phyloP scores from a whole-genome alignment of 2,888 invertebrate species.

The Chloroclystis v-ata region DNA sequence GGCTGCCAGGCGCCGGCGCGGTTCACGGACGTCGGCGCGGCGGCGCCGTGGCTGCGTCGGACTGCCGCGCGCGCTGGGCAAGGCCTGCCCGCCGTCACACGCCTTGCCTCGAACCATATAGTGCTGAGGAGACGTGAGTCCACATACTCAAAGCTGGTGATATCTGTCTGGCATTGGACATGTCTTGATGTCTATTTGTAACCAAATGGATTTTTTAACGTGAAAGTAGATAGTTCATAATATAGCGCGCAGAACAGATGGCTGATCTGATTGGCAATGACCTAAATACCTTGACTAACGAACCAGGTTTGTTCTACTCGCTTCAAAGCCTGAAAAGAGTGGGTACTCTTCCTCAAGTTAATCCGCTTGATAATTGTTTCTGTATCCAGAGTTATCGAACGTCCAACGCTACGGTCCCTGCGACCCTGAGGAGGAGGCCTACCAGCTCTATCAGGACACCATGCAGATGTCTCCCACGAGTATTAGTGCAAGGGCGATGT shows the following conservation, averaged over 20 bases:
- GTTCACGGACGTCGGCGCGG: conserved; percentile 50
- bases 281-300: too few species aligned
- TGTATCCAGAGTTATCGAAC: conserved; percentile 30
- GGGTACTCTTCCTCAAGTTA: too few species aligned
- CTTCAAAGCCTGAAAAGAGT: too few species aligned
- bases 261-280: too few species aligned
- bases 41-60: conserved; percentile 40
- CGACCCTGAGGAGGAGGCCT: conserved; percentile 38
- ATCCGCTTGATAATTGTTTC: neutral
- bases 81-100: conserved; percentile 45
- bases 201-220: too few species aligned
- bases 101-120: conserved; percentile 36
- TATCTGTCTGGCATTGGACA: too few species aligned
- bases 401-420: conserved; percentile 48
- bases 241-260: too few species aligned
- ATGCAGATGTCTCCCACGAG: conserved; percentile 9
- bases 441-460: conserved; percentile 37
- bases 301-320: too few species aligned
- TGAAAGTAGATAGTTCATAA: too few species aligned
- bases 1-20: conserved; percentile 49
- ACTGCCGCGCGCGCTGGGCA: conserved; percentile 39
- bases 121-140: conserved; percentile 41
- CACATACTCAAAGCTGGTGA: neutral
- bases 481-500: too few species aligned
- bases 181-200: too few species aligned